phyloP scores from a whole-genome alignment of 2,797 vertebrate species.

The Erethizon dorsatum region DNA sequence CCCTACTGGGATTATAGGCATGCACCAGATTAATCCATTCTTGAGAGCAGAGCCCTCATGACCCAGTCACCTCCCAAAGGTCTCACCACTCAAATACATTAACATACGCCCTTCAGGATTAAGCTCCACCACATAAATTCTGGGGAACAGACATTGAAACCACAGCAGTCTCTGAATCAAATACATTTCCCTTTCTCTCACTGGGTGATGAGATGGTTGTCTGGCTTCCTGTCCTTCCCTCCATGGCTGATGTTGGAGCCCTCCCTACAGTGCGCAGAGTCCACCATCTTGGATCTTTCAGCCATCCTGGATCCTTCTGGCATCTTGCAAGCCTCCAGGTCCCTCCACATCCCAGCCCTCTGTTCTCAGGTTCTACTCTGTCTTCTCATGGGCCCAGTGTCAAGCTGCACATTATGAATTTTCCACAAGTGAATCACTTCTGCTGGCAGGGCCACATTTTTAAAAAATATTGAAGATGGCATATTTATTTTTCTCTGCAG shows the following conservation, averaged over 20 bases:
- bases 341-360: not conserved
- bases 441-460: not conserved
- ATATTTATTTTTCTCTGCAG: not conserved
- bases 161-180: not conserved
- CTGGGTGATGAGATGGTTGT: not conserved
- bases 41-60: not conserved
- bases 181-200: not conserved
- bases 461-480: not conserved
- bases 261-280: accelerated
- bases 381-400: accelerated
- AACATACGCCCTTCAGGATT: too few relatives aligned
- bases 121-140: not conserved
- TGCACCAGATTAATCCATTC: not conserved
- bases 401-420: not conserved
- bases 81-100: not conserved
- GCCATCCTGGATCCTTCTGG: not conserved
- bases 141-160: not conserved
- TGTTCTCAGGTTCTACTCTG: not conserved
- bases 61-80: not conserved
- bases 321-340: not conserved
- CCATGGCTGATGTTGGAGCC: not conserved
- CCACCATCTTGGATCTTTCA: not conserved
- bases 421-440: not conserved
- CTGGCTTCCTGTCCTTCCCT: not conserved
- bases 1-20: not conserved